These are phyloP conservation scores for Hippocampus kuda DNA, from an alignment of 2,797 vertebrate species.

Conservation along the genomic window DNA sequence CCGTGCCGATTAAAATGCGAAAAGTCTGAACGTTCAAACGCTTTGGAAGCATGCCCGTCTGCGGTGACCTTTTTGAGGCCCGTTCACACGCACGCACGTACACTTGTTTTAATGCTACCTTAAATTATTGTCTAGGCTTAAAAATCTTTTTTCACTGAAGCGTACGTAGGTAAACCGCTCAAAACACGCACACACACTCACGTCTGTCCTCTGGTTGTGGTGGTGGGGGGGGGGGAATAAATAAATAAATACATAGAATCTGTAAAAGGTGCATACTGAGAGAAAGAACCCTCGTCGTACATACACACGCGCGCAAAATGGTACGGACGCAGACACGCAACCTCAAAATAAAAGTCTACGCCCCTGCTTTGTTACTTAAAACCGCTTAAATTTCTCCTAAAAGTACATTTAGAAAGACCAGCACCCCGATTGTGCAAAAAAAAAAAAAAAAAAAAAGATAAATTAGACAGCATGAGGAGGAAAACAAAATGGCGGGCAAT, in stretches of 20 bases:
- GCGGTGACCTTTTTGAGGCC: conserved; percentile 62
- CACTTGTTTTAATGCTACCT: conserved; percentile 65
- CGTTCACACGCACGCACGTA: conserved; percentile 43
- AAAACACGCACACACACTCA: conserved; percentile 27
- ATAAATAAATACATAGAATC: conserved; percentile 77
- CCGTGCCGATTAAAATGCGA: conserved; percentile 49
- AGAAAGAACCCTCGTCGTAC: conserved; percentile 51
- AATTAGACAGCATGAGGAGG: conserved; percentile 63
- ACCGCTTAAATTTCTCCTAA: conserved; percentile 66
- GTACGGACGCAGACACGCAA: conserved; percentile 29
- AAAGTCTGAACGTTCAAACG: conserved; percentile 36
- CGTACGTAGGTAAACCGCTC: conserved; percentile 49
- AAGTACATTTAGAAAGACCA: conserved; percentile 61
- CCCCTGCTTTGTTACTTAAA: conserved; percentile 63
- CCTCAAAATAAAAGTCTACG: conserved; percentile 57
- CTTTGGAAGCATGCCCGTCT: conserved; percentile 70
- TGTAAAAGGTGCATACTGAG: conserved; percentile 72
- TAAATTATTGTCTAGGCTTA: conserved; percentile 66
- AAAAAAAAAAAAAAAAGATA: conserved; percentile 51
- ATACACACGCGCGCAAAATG: conserved; percentile 43
- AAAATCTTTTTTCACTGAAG: conserved; percentile 62
- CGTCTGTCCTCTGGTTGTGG: conserved; percentile 48
- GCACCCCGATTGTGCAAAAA: conserved; percentile 63
- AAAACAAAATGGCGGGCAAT: conserved; percentile 62
- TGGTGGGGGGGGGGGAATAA: conserved; percentile 68